phyloP scores from a whole-genome alignment of 2,797 vertebrate species.

The Myoxocephalus aenaeus region DNA sequence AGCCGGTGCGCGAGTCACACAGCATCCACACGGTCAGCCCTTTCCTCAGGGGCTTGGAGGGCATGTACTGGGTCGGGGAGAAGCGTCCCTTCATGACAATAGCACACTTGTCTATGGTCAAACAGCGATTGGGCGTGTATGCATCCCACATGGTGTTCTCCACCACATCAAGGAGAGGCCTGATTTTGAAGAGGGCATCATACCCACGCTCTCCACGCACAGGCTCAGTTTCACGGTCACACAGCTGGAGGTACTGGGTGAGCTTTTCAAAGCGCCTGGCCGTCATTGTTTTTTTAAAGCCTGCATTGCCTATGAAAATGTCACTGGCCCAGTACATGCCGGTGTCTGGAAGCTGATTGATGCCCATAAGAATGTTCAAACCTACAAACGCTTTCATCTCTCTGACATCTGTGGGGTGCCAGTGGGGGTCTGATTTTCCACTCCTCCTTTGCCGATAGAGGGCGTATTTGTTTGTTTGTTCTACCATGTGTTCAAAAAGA shows the following conservation, averaged over 20 bases:
- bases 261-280: constrained; percentile 87
- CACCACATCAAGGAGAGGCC: constrained; percentile 85
- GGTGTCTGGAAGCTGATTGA: constrained; percentile 88
- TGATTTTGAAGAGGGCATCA: constrained; percentile 87
- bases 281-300: constrained; percentile 89
- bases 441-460: constrained; percentile 88
- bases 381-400: constrained; percentile 88
- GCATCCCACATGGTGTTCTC: constrained; percentile 88
- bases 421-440: constrained; percentile 86
- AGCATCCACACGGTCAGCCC: constrained; percentile 89
- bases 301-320: constrained; percentile 88
- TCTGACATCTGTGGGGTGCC: constrained; percentile 87
- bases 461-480: constrained; percentile 92
- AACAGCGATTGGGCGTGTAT: constrained; percentile 84
- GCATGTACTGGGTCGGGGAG: constrained; percentile 86
- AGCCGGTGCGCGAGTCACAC: constrained; percentile 87
- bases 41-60: constrained; percentile 86
- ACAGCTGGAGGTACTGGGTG: constrained; percentile 88
- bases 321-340: constrained; percentile 91
- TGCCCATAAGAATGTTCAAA: constrained; percentile 89
- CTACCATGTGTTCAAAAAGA: constrained; percentile 91
- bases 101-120: constrained; percentile 86
- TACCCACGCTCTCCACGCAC: constrained; percentile 85
- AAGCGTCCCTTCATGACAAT: constrained; percentile 83
- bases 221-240: constrained; percentile 83